Percentiles rank a stretch among this genome's conserved stretches.
Evolutionary conservation across 2,797 vertebrate species (phyloP).

Genomic region (Gobionotothen gibberifrons): DNA sequence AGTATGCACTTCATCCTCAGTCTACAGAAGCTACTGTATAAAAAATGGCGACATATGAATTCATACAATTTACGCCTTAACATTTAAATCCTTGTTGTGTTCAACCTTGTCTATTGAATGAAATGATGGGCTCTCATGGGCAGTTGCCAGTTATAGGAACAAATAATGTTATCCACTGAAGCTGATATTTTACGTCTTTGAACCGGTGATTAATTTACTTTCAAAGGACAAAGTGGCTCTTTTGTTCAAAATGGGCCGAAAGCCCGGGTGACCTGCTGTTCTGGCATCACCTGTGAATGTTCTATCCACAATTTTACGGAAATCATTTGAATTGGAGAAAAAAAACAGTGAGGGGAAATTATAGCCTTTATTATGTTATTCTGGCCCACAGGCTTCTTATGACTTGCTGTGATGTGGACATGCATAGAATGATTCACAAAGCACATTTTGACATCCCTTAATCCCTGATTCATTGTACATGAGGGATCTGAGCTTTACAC

Average conservation of each 20-base stretch:
- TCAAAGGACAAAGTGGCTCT: constrained; percentile 47
- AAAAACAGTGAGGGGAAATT: constrained; percentile 23
- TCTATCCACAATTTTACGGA: constrained; percentile 33
- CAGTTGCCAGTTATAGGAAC: constrained; percentile 31
- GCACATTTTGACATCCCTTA: constrained; percentile 6
- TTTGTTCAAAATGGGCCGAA: constrained; percentile 31
- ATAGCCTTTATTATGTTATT: constrained; percentile 16
- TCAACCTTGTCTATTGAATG: constrained; percentile 21
- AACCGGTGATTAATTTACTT: constrained; percentile 46
- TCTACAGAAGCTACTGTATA: neutral
- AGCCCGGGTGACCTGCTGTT: constrained; percentile 1
- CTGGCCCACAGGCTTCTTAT: constrained; percentile 11
- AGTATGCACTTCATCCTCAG: constrained; percentile 11
- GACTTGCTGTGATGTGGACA: constrained; percentile 10
- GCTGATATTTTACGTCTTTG: constrained; percentile 21
- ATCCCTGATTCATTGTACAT: constrained; percentile 20
- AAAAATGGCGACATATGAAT: constrained; percentile 29
- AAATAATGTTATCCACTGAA: constrained; percentile 43
- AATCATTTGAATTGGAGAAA: constrained; percentile 21
- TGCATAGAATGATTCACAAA: constrained; percentile 4
- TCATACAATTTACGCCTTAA: neutral
- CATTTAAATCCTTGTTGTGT: constrained; percentile 14
- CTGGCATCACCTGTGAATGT: constrained; percentile 38
- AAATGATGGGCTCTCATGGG: constrained; percentile 15
- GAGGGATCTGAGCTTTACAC: constrained; percentile 6